These are phyloP conservation scores for Lacerta bilineata DNA, from an alignment of 2,797 vertebrate species.

Conservation along the genomic window DNA sequence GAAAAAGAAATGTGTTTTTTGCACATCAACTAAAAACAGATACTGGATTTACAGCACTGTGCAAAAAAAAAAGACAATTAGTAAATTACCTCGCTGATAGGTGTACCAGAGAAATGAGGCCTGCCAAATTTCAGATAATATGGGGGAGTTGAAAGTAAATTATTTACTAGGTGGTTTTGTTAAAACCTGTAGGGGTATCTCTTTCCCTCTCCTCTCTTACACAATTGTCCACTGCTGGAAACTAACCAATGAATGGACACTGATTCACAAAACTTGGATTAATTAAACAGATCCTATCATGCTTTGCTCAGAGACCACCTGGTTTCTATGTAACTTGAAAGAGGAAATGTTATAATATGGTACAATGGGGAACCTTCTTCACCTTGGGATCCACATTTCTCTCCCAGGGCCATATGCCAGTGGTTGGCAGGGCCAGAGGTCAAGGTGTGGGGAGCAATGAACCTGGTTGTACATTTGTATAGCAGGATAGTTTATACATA, in stretches of 20 bases:
- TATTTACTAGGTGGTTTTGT: constrained; percentile 68
- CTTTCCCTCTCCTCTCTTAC: constrained; percentile 30
- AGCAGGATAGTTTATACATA: no score
- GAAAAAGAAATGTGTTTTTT: neutral
- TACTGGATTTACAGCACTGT: constrained; percentile 50
- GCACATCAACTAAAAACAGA: neutral
- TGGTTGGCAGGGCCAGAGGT: no score
- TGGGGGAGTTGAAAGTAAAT: constrained; percentile 70
- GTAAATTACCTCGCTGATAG: constrained; percentile 52
- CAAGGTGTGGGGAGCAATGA: no score
- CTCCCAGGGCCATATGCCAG: no score
- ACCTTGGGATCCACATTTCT: no score
- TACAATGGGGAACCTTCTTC: no score
- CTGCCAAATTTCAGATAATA: constrained; percentile 64
- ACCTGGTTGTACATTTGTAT: no score
- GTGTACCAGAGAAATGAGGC: constrained; percentile 61
- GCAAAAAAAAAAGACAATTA: neutral
- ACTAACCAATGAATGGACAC: neutral
- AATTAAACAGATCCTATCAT: no score
- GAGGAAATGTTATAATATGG: neutral
- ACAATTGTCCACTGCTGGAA: neutral
- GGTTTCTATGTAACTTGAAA: neutral
- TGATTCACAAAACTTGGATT: no score
- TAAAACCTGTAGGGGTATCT: constrained; percentile 59
- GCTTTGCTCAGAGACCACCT: no score